phyloP scores from a whole-genome alignment of 2,888 invertebrate genomes.

The Anoncus sp. region DNA sequence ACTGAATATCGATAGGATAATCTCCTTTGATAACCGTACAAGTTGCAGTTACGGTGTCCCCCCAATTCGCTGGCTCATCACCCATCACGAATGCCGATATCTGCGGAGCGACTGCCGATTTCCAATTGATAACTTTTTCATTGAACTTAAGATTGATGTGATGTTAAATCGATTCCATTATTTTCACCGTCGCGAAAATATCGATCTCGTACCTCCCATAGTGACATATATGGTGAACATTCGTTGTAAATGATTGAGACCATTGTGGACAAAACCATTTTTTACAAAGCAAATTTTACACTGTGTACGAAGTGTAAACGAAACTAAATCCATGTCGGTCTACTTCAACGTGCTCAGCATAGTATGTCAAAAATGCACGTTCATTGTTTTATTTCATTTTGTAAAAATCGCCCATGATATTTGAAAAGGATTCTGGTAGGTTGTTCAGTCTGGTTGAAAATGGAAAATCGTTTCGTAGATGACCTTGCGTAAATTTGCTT shows the following conservation, averaged over 20 bases:
- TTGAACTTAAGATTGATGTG: not conserved
- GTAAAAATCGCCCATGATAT: not conserved
- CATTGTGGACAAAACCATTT: not conserved
- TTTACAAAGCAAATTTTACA: not conserved
- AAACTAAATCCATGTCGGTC: not conserved
- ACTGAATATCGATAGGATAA: slow-evolving; percentile 89
- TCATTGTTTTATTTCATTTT: not conserved
- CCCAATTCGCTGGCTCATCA: slow-evolving; percentile 88
- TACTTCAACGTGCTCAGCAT: no score
- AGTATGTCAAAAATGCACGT: not conserved
- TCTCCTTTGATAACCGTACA: slow-evolving; percentile 91
- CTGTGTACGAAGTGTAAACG: no score
- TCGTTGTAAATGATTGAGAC: not conserved
- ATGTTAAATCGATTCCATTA: not conserved
- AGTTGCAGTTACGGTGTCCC: slow-evolving; percentile 88
- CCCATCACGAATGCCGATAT: slow-evolving; percentile 90
- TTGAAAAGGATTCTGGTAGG: not conserved
- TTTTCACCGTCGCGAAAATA: not conserved
- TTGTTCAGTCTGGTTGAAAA: slow-evolving; percentile 3
- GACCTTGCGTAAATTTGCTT: not conserved
- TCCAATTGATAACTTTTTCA: slow-evolving; percentile 14
- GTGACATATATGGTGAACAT: not conserved
- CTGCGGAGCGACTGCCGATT: slow-evolving; percentile 88
- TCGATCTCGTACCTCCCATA: not conserved
- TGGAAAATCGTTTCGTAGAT: slow-evolving; percentile 61